phyloP scores from a whole-genome alignment of 2,888 invertebrate species.

The Phalera bucephala region DNA sequence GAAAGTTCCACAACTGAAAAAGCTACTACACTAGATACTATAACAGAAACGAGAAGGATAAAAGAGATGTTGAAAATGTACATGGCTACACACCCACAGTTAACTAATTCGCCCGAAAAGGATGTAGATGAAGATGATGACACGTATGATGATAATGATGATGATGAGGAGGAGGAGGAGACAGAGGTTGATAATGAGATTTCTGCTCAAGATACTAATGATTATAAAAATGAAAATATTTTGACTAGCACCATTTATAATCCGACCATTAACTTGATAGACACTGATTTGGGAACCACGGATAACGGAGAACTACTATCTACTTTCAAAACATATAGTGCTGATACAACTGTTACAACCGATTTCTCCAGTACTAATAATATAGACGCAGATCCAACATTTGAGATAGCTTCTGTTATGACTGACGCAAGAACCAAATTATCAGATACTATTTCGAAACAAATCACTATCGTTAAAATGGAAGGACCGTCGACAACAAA shows the following conservation, averaged over 20 bases:
- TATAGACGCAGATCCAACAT: neutral
- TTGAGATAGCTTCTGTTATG: neutral
- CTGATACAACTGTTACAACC: neutral
- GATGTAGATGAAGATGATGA: neutral
- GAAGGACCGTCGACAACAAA: too few relatives aligned
- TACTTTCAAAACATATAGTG: too few relatives aligned
- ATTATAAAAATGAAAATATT: too few relatives aligned
- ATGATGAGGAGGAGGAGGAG: too few relatives aligned
- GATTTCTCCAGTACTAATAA: slow-evolving; percentile 7
- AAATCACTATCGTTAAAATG: neutral
- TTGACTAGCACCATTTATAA: too few relatives aligned
- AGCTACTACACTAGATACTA: slow-evolving; percentile 32
- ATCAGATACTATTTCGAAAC: neutral
- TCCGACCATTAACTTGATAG: too few relatives aligned
- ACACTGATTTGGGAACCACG: too few relatives aligned
- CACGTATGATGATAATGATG: slow-evolving; percentile 5
- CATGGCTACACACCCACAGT: too few relatives aligned
- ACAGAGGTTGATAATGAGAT: too few relatives aligned
- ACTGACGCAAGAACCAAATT: slow-evolving; percentile 8
- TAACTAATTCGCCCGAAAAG: too few relatives aligned
- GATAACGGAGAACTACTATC: too few relatives aligned
- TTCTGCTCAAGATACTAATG: too few relatives aligned
- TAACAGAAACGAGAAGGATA: slow-evolving; percentile 18
- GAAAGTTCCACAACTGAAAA: slow-evolving; percentile 10
- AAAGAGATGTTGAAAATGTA: slow-evolving; percentile 7